A percentile compares a stretch with the other conserved stretches of the same genome.
These are phyloP conservation scores for Calliphora vomitoria DNA, from an alignment of 2,888 invertebrate species.

Conservation along the genomic window DNA sequence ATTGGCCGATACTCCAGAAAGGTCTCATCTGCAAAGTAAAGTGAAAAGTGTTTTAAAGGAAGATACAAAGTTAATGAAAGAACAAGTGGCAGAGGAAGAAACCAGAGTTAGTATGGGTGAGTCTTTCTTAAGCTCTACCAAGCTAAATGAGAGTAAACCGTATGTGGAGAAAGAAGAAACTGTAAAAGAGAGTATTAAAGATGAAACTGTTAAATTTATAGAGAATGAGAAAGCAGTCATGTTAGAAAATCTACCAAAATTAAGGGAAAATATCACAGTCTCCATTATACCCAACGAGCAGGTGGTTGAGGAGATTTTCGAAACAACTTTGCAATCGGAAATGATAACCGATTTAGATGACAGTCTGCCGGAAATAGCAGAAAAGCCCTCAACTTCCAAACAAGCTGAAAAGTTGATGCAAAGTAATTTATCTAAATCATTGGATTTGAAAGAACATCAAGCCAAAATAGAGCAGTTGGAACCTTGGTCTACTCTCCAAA, in stretches of 20 bases:
- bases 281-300: constrained; percentile 55
- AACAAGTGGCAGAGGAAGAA: background rate
- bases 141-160: background rate
- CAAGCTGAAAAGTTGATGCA: constrained; percentile 32
- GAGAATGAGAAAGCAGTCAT: background rate
- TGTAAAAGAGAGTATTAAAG: background rate
- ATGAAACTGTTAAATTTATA: background rate
- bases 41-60: background rate
- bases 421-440: background rate
- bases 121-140: constrained; percentile 2
- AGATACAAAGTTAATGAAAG: background rate
- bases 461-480: constrained; percentile 60
- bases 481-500: constrained; percentile 58
- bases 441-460: constrained; percentile 21
- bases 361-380: constrained; percentile 45
- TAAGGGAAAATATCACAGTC: constrained; percentile 16
- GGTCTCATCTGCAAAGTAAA: background rate
- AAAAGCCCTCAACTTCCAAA: constrained; percentile 56
- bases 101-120: background rate
- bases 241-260: background rate
- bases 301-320: constrained; percentile 46
- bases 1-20: constrained; percentile 74
- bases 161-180: background rate
- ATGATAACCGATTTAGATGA: constrained; percentile 79
- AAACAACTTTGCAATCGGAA: constrained; percentile 41